A percentile compares a stretch with the other conserved stretches of the same genome.
Evolutionary conservation across 1,140 invertebrate genomes (phyloP).

Genomic region (Ganaspis sp.): DNA sequence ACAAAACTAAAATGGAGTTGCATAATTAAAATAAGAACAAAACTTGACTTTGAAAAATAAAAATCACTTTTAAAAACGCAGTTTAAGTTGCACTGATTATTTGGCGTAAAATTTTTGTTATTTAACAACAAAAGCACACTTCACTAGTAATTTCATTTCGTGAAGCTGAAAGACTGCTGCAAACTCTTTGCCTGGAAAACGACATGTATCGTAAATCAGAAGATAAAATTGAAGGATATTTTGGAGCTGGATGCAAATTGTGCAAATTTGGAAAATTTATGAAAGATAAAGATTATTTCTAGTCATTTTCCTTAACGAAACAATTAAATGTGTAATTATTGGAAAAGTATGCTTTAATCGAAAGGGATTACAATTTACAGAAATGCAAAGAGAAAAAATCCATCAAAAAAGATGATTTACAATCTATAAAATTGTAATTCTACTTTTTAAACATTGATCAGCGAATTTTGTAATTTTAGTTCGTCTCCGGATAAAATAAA

Average conservation of each 20-base stretch:
- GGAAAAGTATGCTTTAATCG: too few species aligned
- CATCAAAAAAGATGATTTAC: too few species aligned
- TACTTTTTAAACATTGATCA: too few species aligned
- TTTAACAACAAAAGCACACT: background rate
- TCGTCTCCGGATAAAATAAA: too few species aligned
- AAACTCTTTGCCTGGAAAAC: background rate
- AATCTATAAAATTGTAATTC: too few species aligned
- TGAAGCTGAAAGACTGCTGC: background rate
- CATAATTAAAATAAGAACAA: background rate
- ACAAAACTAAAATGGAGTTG: background rate
- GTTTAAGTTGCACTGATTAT: background rate
- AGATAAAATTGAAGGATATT: conserved; percentile 27
- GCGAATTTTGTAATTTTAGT: too few species aligned
- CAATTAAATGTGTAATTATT: background rate
- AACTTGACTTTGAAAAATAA: background rate
- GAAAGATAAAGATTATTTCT: background rate
- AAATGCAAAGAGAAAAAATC: too few species aligned
- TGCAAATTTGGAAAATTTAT: background rate
- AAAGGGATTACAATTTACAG: too few species aligned
- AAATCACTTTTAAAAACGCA: background rate
- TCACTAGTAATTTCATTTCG: background rate
- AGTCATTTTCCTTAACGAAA: background rate
- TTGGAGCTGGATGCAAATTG: background rate
- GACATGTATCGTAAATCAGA: conserved; percentile 3
- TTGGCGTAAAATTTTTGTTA: background rate